A percentile compares a stretch with the other conserved stretches of the same genome.
Evolutionary conservation across 2,888 invertebrate species (phyloP).

Genomic region (Pogonocherus hispidulus): DNA sequence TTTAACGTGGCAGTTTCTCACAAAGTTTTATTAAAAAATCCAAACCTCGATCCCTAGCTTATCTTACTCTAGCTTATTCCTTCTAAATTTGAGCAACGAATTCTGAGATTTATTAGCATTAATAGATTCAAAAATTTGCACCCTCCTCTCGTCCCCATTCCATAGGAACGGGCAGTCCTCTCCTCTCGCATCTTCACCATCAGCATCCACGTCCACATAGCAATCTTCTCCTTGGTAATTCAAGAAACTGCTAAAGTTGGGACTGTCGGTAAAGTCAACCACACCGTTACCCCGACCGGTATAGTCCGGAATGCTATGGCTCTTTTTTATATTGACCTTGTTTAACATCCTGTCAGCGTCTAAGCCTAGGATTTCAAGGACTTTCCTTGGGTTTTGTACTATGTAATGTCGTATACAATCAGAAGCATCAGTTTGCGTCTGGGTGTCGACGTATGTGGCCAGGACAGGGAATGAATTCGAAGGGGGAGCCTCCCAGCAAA

Average conservation of each 20-base stretch:
- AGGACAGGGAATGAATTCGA: slow-evolving; percentile 17
- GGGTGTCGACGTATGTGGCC: slow-evolving; percentile 58
- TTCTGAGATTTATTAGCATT: slow-evolving; percentile 42
- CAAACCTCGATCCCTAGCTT: not conserved
- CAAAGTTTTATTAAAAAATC: no score
- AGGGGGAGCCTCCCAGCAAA: slow-evolving; percentile 77
- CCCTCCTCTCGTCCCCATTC: slow-evolving; percentile 51
- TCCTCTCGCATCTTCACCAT: slow-evolving; percentile 51
- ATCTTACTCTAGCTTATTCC: slow-evolving; percentile 45
- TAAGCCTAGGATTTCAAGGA: slow-evolving; percentile 80
- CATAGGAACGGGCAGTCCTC: slow-evolving; percentile 61
- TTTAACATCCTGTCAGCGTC: slow-evolving; percentile 71
- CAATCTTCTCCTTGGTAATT: slow-evolving; percentile 26
- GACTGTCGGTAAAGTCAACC: slow-evolving; percentile 34
- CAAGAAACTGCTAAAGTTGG: slow-evolving; percentile 33
- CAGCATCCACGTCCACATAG: slow-evolving; percentile 41
- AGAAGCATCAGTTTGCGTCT: slow-evolving; percentile 77
- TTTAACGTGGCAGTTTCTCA: no score
- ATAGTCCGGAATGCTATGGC: slow-evolving; percentile 60
- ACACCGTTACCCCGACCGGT: slow-evolving; percentile 40
- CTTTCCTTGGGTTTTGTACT: slow-evolving; percentile 80
- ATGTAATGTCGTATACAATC: slow-evolving; percentile 76
- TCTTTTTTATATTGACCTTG: slow-evolving; percentile 58
- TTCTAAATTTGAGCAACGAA: slow-evolving; percentile 51
- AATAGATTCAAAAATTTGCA: slow-evolving; percentile 53